Evolutionary conservation across 2,888 invertebrate species (phyloP), one percentile per base, ranked within the genome.

Genomic region (Aphrophora alni): DNA sequence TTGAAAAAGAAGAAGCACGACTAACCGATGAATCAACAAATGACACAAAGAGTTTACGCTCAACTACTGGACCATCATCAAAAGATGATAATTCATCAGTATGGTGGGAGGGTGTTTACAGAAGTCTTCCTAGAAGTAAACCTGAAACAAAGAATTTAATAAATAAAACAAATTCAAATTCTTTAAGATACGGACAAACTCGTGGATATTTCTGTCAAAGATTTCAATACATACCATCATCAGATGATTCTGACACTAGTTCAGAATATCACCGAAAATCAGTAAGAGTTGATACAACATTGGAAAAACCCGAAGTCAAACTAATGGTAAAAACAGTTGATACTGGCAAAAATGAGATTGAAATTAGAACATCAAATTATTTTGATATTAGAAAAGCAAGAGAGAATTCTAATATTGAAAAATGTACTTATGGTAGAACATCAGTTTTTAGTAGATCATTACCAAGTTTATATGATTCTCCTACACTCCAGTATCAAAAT

Each of bases 251-350:
- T 51, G 79, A 75, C 38, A 33, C 28, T 1, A 70, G 38, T 33
- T 8, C 51, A 44, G 69, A 68, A 51, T 73, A 44, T 68, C 21
- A 59, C n/a, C 12, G 21, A 59, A 59, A 59, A 21, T 59, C 59
- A 59, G 59, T 59, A 21, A n/a, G 59, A 7, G 21, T 4, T 59
- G 59, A 59, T 59, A 59, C 12, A 21, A 59, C 12, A 21, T 21
- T 59, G 2, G n/a, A 21, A n/a, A 59, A 59, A 85, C 90, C 90
- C 21, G 90, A 90, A 85, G 88, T 90, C 12, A 90, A 90, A 84
- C 85, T 91, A 8, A 85, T 90, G 78, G 90, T 91, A 0, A 89
- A 89, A 86, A 90, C 90, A 0, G 86, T 87, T 17, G 89, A 90
- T 76, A 86, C 86, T 83, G 90, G 90, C 7, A 88, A 88, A 84